Base-by-base conservation (phyloP, 2,888 invertebrate species). In the Phyllotreta striolata region DNA sequence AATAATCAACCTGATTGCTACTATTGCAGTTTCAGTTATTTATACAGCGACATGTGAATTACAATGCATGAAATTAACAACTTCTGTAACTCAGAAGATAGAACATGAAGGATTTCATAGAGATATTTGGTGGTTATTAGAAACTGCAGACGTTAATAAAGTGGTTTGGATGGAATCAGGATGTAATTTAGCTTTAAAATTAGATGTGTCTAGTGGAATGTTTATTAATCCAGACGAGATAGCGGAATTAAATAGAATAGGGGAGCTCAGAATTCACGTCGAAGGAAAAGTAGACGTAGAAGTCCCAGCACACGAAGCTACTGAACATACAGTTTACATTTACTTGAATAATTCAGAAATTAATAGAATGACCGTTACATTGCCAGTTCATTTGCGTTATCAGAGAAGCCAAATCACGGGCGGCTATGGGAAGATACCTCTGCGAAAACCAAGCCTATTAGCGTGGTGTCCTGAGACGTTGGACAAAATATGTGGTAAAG, bases 301-400 rank as follows among this genome's bases (percentile, higher is more conserved):
- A 76, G 77, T 75, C 6, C 77, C 81, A 13, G 76, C 80, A 44
- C 81, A 83, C 67, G 76, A 80, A 67, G 80, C 83, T 0, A 71
- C 69, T 38, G 74, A 73, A 47, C 80, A 82, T 65, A 73, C 67
- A 12, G 77, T 80, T 0, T 78, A 80, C 63, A 72, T 83, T 49
- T 83, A 76, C 70, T 69, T 82, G 49, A 72, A 76, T 41, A 68
- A 72, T 37, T 66, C 75, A 14, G 70, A 75, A 39, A 73, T 74
- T 49, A 73, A 77, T 4, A 77, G 76, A 64, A 73, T 80, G n/a
- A 69, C 72, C 10, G 66, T 83, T 9, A 75, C 72, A 12, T 68
- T 84, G 47, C 85, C 85, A 4, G 77, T 85, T 47, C 84, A 85
- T 74, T 77, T 84, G 60, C 73, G 85, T 37, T 85, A 85, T 70